Conservation (phyloP, 1,140 invertebrate genomes). For the Diachasmimorpha longicaudata region DNA sequence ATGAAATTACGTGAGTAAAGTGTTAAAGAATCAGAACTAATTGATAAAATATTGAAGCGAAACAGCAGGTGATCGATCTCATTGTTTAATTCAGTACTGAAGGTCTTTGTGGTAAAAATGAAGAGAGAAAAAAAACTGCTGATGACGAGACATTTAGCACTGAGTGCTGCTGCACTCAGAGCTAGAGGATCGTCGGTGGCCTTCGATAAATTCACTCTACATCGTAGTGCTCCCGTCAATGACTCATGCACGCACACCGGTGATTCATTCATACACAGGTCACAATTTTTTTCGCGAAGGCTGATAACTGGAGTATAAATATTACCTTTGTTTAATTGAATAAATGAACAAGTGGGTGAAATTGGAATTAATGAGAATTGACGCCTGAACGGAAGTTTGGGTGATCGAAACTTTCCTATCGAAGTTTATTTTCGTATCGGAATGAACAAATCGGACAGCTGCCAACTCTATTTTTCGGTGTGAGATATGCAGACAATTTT, state of each 20-base stretch:
- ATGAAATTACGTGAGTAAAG: too few relatives aligned
- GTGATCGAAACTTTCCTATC: neutral
- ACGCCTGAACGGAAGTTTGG: neutral
- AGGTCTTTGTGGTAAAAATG: too few relatives aligned
- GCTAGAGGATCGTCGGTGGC: slow-evolving; percentile 3
- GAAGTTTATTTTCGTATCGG: neutral
- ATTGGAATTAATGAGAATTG: neutral
- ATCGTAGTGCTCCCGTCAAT: neutral
- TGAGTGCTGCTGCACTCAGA: slow-evolving; percentile 4
- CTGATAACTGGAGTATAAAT: neutral
- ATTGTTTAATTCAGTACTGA: too few relatives aligned
- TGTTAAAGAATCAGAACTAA: too few relatives aligned
- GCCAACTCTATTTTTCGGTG: neutral
- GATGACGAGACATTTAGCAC: neutral
- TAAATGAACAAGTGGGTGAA: neutral
- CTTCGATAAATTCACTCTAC: slow-evolving; percentile 10
- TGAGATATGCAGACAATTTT: neutral
- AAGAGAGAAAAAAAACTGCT: neutral
- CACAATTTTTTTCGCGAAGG: neutral
- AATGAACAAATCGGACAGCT: neutral
- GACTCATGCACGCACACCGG: neutral
- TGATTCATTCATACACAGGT: neutral
- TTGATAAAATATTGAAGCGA: too few relatives aligned
- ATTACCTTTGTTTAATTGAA: neutral
- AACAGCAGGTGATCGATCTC: too few relatives aligned